phyloP scores from a whole-genome alignment of 2,888 invertebrate species.

The Uropetala carovei region DNA sequence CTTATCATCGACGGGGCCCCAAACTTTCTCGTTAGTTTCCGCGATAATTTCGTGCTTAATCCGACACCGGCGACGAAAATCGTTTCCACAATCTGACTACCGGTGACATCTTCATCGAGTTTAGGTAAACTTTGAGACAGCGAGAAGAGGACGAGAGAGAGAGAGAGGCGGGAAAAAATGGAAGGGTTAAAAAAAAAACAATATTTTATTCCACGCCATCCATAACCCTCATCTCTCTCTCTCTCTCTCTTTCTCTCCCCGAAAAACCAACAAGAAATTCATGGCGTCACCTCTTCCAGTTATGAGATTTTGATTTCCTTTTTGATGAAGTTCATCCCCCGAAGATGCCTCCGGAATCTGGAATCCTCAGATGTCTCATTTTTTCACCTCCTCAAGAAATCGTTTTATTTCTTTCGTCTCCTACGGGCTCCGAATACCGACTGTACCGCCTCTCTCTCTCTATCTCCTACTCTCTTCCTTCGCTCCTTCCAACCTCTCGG shows the following conservation, averaged over 20 bases:
- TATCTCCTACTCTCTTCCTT: background rate
- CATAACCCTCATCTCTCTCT: no score
- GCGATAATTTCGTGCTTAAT: no score
- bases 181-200: background rate
- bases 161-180: background rate
- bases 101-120: slow-evolving; percentile 10
- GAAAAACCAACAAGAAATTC: slow-evolving; percentile 25
- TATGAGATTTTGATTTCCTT: slow-evolving; percentile 47
- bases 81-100: no score
- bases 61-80: no score
- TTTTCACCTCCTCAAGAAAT: background rate
- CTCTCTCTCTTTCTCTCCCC: no score
- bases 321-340: slow-evolving; percentile 46
- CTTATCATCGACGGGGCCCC: no score
- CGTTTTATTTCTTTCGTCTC: slow-evolving; percentile 40
- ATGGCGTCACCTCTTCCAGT: slow-evolving; percentile 37
- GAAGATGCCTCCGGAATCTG: slow-evolving; percentile 26
- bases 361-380: slow-evolving; percentile 19
- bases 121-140: background rate
- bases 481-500: background rate
- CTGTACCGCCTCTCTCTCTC: background rate
- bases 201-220: no score
- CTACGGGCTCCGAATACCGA: background rate
- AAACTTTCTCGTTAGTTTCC: no score
- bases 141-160: background rate